These are phyloP conservation scores for Drosophila pseudotakahashii DNA, from an alignment of 2,888 invertebrate genomes.

Conservation along the genomic window DNA sequence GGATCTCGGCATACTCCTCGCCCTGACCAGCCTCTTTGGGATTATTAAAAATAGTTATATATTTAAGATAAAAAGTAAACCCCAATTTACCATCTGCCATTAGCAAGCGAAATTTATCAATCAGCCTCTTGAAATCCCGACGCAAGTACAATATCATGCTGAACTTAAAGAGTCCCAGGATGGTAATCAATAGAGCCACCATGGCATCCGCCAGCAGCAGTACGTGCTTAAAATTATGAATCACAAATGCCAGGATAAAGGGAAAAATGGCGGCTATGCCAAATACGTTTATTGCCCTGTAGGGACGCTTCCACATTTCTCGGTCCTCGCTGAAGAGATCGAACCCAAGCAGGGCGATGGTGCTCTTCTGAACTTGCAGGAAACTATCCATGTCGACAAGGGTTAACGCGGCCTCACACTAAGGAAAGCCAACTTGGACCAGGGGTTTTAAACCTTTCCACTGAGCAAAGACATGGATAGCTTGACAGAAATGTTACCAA, in stretches of 20 bases:
- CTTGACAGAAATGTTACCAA: too few species aligned
- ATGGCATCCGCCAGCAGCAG: conserved; percentile 49
- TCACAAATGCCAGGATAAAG: conserved; percentile 21
- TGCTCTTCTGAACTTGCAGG: conserved; percentile 45
- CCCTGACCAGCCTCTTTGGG: conserved; percentile 29
- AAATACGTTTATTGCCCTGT: conserved; percentile 21
- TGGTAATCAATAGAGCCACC: conserved; percentile 36
- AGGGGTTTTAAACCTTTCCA: conserved; percentile 20
- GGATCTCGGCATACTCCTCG: conserved; percentile 17
- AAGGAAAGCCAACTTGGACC: background rate
- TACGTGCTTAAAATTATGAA: conserved; percentile 38
- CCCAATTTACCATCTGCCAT: conserved; percentile 37
- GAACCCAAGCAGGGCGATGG: conserved; percentile 42
- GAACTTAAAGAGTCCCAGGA: conserved; percentile 45
- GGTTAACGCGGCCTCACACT: conserved; percentile 1
- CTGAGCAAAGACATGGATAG: background rate
- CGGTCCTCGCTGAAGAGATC: conserved; percentile 28
- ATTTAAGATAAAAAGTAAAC: too few species aligned
- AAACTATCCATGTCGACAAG: conserved; percentile 24
- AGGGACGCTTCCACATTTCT: conserved; percentile 39
- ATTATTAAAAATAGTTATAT: too few species aligned
- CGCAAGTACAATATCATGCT: conserved; percentile 40
- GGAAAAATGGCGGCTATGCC: conserved; percentile 24
- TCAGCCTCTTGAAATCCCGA: conserved; percentile 22
- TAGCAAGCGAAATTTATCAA: conserved; percentile 29